Percentiles rank a stretch among this genome's conserved stretches.
phyloP scores from a whole-genome alignment of 2,797 vertebrate genomes.

The Acrossocheilus fasciatus region DNA sequence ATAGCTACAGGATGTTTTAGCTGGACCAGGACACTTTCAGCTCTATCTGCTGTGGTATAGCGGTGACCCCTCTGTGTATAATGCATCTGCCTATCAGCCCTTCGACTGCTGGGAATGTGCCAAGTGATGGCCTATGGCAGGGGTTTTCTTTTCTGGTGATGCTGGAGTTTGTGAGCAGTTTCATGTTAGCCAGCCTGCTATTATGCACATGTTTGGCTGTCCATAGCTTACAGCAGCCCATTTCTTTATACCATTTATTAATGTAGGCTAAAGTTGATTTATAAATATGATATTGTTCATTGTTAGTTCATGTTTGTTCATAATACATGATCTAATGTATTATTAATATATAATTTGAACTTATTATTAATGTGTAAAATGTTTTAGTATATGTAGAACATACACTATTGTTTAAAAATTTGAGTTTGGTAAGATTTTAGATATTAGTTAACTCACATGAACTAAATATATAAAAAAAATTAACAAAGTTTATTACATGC shows the following conservation, averaged over 20 bases:
- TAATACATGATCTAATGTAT: not conserved
- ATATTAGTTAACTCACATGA: not conserved
- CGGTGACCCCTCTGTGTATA: conserved; percentile 70
- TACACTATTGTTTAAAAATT: not conserved
- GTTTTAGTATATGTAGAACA: not conserved
- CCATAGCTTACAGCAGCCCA: not conserved
- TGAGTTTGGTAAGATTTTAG: not conserved
- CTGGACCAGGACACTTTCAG: conserved; percentile 33
- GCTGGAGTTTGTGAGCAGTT: not conserved
- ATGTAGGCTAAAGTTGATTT: not conserved
- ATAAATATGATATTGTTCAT: not conserved
- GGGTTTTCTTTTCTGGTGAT: conserved; percentile 29
- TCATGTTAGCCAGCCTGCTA: not conserved
- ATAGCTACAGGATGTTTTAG: conserved; percentile 27
- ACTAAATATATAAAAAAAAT: too few relatives aligned
- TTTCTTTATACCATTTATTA: not conserved
- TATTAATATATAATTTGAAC: not conserved
- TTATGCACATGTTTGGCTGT: not conserved
- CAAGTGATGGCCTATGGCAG: conserved; percentile 61
- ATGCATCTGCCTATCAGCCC: conserved; percentile 67
- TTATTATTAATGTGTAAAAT: not conserved
- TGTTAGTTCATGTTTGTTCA: not conserved
- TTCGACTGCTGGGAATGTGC: conserved; percentile 68
- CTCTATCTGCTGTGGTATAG: conserved; percentile 63
- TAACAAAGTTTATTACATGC: too few relatives aligned